Conservation (phyloP, 2,113 vertebrate species). For the Chloropsis hardwickii region DNA sequence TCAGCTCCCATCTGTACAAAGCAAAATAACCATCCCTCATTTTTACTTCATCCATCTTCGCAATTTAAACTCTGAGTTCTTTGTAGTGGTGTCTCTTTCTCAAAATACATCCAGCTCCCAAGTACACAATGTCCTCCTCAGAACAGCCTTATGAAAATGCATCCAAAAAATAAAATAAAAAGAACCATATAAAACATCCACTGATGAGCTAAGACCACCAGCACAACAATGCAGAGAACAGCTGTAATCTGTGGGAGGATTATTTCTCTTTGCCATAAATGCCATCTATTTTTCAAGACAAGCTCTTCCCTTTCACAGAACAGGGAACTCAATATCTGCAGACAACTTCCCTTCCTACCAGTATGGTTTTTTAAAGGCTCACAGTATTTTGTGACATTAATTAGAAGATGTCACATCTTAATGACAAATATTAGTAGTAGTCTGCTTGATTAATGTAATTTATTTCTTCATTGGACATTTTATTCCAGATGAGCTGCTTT, state of each 20-base stretch:
- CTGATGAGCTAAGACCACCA: constrained; percentile 40
- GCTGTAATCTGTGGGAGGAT: constrained; percentile 44
- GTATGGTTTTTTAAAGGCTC: neutral
- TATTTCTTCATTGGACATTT: constrained; percentile 1
- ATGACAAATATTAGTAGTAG: constrained; percentile 24
- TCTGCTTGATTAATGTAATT: constrained; percentile 53
- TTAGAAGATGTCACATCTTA: constrained; percentile 34
- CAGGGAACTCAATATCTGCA: neutral
- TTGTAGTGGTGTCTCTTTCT: constrained; percentile 1
- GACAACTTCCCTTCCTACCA: neutral
- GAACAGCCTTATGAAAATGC: neutral
- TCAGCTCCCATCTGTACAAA: neutral
- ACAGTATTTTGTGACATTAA: neutral
- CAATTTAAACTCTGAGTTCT: neutral
- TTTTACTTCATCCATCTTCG: constrained; percentile 17
- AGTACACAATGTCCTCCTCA: neutral
- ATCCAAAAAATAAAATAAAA: neutral
- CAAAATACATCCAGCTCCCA: neutral
- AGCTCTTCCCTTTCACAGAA: neutral
- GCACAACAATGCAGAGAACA: constrained; percentile 13
- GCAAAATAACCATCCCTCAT: neutral
- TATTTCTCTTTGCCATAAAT: constrained; percentile 16
- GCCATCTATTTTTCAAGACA: constrained; percentile 9
- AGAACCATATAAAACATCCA: neutral
- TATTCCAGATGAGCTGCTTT: constrained; percentile 50